Base-by-base conservation (phyloP, 2,797 vertebrate species). In the Sebastes diaconus region DNA sequence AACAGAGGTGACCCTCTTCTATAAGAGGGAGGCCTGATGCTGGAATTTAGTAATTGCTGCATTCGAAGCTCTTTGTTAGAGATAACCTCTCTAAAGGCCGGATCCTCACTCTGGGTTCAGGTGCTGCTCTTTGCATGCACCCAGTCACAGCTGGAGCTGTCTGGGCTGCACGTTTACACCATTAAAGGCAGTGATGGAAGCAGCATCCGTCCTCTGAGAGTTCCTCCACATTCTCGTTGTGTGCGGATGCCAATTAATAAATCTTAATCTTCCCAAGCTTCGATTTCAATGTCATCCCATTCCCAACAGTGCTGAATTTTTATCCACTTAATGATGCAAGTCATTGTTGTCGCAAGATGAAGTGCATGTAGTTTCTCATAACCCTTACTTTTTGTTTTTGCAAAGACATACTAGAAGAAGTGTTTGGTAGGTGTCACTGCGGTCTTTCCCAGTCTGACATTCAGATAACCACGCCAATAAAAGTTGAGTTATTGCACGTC, bases 21-120 rank as follows among this genome's bases (percentile, higher is more conserved):
- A 11, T 10, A 59, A 75, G 73, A 78, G 3, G 16, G 34, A 32
- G 52, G 69, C 30, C 34, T 11, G 30, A 25, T 75, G 29, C 71
- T 78, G 75, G 70, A 64, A 73, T 75, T 39, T 24, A 16, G 42
- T 69, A 16, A 16, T 29, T 58, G 36, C 30, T 36, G 74, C 36
- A 57, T 59, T 67, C 6, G 18, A 14, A 27, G 12, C 4, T 34
- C n/a, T 65, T 25, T 20, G 13, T 34, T 25, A 22, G 66, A 76
- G 25, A 11, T 18, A 24, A 25, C 7, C 12, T 60, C 69, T 58
- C 4, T 6, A 2, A 57, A 46, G 27, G 34, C 22, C 24, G 11
- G 25, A 57, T 65, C 46, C 18, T 42, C 20, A 14, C 25, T 71
- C 34, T 1, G 8, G 34, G 57, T 54, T 68, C 22, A 22, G 39